Evolutionary conservation across 2,797 vertebrate genomes (phyloP).

Genomic region (Trachurus trachurus): DNA sequence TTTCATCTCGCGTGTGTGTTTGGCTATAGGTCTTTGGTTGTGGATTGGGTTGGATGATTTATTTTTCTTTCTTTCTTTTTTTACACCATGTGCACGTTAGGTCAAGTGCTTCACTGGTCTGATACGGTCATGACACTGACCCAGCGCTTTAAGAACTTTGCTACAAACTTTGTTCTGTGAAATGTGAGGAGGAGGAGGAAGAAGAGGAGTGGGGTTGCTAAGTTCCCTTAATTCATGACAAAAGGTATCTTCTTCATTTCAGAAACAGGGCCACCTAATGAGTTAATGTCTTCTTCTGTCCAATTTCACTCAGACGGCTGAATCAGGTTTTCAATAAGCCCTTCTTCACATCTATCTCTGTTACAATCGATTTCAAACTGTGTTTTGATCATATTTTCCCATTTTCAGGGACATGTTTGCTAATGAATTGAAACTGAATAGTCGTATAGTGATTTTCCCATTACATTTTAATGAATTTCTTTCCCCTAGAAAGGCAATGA

Average conservation of each 20-base stretch:
- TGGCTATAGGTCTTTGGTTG: slow-evolving; percentile 32
- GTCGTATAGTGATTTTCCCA: neutral
- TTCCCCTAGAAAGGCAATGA: neutral
- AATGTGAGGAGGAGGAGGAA: neutral
- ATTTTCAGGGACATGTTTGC: slow-evolving; percentile 20
- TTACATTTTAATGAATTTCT: slow-evolving; percentile 10
- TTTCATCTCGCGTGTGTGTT: slow-evolving; percentile 56
- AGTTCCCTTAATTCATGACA: neutral
- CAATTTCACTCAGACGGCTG: slow-evolving; percentile 3
- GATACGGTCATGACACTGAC: slow-evolving; percentile 23
- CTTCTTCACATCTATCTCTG: neutral
- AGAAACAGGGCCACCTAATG: slow-evolving; percentile 6
- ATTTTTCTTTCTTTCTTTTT: neutral
- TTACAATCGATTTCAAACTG: neutral
- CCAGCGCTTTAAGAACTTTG: slow-evolving; percentile 56
- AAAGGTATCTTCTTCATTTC: neutral
- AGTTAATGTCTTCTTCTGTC: neutral
- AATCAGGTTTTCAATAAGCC: neutral
- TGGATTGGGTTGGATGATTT: slow-evolving; percentile 32
- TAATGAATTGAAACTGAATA: slow-evolving; percentile 20
- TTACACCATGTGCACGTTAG: slow-evolving; percentile 34
- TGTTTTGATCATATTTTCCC: slow-evolving; percentile 10
- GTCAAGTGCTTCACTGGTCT: slow-evolving; percentile 25
- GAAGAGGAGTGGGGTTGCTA: neutral
- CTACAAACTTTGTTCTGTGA: neutral